Percentiles rank a stretch among this genome's conserved stretches.
These are phyloP conservation scores for Aradophagus sp. DNA, from an alignment of 1,140 invertebrate species.

Conservation along the genomic window DNA sequence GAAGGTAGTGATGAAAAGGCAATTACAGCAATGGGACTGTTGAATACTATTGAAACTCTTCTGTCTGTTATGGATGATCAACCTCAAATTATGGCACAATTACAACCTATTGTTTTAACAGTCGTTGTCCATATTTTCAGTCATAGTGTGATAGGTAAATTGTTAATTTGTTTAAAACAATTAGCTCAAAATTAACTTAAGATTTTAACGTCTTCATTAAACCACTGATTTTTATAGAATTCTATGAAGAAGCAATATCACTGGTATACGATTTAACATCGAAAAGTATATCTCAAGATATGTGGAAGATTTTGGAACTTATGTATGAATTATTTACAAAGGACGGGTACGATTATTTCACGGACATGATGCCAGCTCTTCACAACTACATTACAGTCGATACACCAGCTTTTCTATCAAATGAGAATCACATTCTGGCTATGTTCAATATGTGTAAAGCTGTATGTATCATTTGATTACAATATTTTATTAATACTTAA, in stretches of 20 bases:
- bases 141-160: constrained; percentile 85
- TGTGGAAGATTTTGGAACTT: constrained; percentile 97
- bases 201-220: no score
- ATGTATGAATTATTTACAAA: constrained; percentile 93
- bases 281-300: constrained; percentile 90
- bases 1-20: constrained; percentile 96
- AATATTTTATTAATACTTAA: no score
- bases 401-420: constrained; percentile 92
- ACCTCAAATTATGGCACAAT: constrained; percentile 87
- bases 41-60: constrained; percentile 97
- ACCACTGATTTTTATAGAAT: constrained; percentile 80
- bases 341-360: constrained; percentile 97
- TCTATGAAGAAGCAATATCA: constrained; percentile 96
- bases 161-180: no score
- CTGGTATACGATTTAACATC: constrained; percentile 94
- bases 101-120: constrained; percentile 95
- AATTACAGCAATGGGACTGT: constrained; percentile 96
- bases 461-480: constrained; percentile 76
- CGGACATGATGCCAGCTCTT: constrained; percentile 98
- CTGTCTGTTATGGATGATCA: constrained; percentile 96
- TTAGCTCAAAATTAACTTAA: no score
- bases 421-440: constrained; percentile 91
- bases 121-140: constrained; percentile 92
- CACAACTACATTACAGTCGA: constrained; percentile 99
- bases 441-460: constrained; percentile 97